Evolutionary conservation across 2,113 vertebrate species (phyloP), one percentile per base, ranked within the genome.

Genomic region (Benitochromis conjunctus): DNA sequence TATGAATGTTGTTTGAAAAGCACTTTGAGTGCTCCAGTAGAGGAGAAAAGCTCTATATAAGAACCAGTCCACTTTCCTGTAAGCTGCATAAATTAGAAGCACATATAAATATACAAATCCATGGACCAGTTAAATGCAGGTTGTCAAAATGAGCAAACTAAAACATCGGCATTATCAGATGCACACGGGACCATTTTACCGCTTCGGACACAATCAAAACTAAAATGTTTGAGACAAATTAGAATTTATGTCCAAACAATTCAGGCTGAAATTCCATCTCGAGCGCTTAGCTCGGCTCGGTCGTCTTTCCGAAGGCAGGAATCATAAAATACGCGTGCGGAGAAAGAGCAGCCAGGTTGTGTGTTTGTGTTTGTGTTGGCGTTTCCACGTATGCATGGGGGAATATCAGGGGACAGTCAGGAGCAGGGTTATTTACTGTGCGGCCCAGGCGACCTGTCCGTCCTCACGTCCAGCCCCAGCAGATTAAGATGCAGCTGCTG

Each of bases 401-500:
- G 88, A 87, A 85, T 85, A 85, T 57, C 55, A 74, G 74, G 84
- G 88, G 91, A 93, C 93, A 92, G 88, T 92, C 78, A 85, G 91
- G 91, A 90, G 93, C 74, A 85, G 88, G 90, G 92, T 95, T 95
- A 95, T 95, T 95, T 95, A 94, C 94, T 92, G 87, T 83, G 3
- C 29, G 57, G 90, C 92, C 91, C 92, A 90, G 87, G 92, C 80
- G 93, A 94, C 95, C 95, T 93, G 95, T 92, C 93, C 84, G 94
- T 95, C 95, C 94, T 95, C 93, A 95, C 94, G 95, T 95, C 90
- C 91, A n/a, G 82, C 92, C 91, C 86, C 89, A 21, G 91, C 92
- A 94, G 93, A 94, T 95, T 94, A 94, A 94, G 93, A 95, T 95
- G 95, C 94, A 94, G 92, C 88, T 90, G 80, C 84, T 89, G 92